A percentile compares a stretch with the other conserved stretches of the same genome.
These are phyloP conservation scores for Diploscapter pachys DNA, from an alignment of 1,140 invertebrate genomes.

Conservation along the genomic window DNA sequence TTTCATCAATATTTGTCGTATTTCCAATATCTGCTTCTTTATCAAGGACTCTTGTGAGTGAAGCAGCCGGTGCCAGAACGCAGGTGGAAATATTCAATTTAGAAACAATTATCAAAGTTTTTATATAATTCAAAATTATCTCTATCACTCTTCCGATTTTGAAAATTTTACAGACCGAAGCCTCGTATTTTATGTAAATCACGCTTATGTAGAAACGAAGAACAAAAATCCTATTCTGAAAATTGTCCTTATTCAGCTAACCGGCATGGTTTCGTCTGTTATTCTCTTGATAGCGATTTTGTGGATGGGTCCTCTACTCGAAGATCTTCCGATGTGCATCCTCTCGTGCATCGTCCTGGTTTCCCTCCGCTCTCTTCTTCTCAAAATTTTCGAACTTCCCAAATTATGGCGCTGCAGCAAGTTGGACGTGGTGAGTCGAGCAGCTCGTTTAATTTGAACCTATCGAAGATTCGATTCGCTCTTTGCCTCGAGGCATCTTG, in stretches of 20 bases:
- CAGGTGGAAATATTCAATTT: too few species aligned
- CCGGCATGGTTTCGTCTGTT: slow-evolving; percentile 40
- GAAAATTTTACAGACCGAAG: too few species aligned
- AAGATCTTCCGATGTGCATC: slow-evolving; percentile 61
- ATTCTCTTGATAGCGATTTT: slow-evolving; percentile 63
- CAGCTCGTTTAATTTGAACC: too few species aligned
- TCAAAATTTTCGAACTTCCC: slow-evolving; percentile 15
- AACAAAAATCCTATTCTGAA: too few species aligned
- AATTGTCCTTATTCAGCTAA: slow-evolving; percentile 60
- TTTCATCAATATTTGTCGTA: slow-evolving; percentile 63
- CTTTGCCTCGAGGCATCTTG: too few species aligned
- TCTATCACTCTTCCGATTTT: too few species aligned
- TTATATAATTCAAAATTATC: too few species aligned
- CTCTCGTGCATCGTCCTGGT: slow-evolving; percentile 31
- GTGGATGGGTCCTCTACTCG: slow-evolving; percentile 61
- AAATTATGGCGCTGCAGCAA: slow-evolving; percentile 24
- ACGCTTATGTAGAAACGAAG: too few species aligned
- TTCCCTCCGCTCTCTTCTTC: slow-evolving; percentile 16
- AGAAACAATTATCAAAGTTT: too few species aligned
- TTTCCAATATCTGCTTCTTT: slow-evolving; percentile 60
- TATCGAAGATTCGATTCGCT: too few species aligned
- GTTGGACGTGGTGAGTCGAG: slow-evolving; percentile 27
- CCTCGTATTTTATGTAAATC: too few species aligned
- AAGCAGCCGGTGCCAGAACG: slow-evolving; percentile 62
- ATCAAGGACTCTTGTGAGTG: slow-evolving; percentile 61